Evolutionary conservation across 2,888 invertebrate genomes (phyloP), one percentile per base, ranked within the genome.

Genomic region (Rotaria magnacalcarata): DNA sequence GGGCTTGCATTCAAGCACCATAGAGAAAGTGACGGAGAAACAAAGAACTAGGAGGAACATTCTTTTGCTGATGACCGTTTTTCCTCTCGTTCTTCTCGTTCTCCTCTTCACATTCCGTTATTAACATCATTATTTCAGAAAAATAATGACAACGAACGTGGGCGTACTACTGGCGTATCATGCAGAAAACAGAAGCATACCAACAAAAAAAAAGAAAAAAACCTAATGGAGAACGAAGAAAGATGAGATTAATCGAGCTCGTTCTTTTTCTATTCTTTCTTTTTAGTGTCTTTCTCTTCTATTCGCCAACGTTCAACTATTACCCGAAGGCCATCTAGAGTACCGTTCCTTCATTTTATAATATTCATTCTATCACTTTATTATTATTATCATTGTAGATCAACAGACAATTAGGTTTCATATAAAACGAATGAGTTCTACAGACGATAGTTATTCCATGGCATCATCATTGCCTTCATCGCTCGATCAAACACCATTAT

Each of bases 91-190:
- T 67, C 67, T 34, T 67, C 67, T 34, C 34, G 16, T 80, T 67
- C 67, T 67, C 34, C 34, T 19, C 67, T 67, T 47, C 80, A 80
- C 47, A 24, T 80, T 80, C 80, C 80, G n/a, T 80, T 80, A 80
- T 80, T 80, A 80, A 80, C 80, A 47, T 47, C 43, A 47, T 80
- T 80, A 80, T 80, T 80, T 10, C 80, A 80, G 80, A 80, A 80
- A 80, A 8, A 67, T 67, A 67, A 67, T 67, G 67, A 67, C 67
- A 67, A 16, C 27, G 67, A 67, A 67, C 67, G 67, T 67, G 67
- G 67, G 67, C 67, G 67, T 34, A 6, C 19, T 34, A 6, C 19
- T 67, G 34, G 16, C 67, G 67, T 67, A 34, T 34, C 34, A 67
- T 67, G 34, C n/a, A 47, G 47, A 80, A 80, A 47, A 80, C 10